Evolutionary conservation across 2,888 invertebrate genomes (phyloP).

Genomic region (Chymomyza procnemis): DNA sequence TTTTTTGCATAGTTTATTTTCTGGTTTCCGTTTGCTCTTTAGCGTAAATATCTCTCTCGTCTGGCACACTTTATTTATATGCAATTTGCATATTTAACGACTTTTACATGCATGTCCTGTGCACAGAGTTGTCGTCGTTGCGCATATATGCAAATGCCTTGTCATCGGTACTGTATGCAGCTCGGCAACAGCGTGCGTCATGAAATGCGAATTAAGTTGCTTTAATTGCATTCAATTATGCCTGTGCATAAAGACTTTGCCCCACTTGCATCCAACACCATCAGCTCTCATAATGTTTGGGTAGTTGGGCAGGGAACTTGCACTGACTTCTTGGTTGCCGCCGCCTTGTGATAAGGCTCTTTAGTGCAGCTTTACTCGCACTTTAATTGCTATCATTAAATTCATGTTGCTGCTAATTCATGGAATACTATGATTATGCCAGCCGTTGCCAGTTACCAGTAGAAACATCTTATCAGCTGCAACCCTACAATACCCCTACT

Average conservation of each 20-base stretch:
- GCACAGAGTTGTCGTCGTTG: constrained; percentile 20
- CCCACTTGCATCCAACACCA: constrained; percentile 72
- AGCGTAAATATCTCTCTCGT: constrained; percentile 3
- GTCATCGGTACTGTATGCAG: constrained; percentile 6
- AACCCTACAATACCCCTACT: constrained; percentile 1
- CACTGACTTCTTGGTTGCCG: constrained; percentile 14
- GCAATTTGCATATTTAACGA: constrained; percentile 75
- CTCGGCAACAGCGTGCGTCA: constrained; percentile 23
- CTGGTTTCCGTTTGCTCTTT: constrained; percentile 6
- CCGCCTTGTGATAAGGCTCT: constrained; percentile 60
- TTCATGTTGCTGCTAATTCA: constrained; percentile 44
- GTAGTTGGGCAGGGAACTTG: neutral
- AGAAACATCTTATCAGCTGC: constrained; percentile 7
- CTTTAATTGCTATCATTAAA: constrained; percentile 71
- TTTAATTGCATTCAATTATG: constrained; percentile 75
- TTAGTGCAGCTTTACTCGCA: constrained; percentile 55
- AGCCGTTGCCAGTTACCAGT: constrained; percentile 19
- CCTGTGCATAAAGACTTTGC: constrained; percentile 47
- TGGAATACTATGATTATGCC: constrained; percentile 19
- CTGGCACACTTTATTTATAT: constrained; percentile 60
- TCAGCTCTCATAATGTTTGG: constrained; percentile 10
- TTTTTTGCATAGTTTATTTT: constrained; percentile 11
- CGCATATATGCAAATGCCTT: constrained; percentile 62
- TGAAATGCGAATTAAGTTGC: constrained; percentile 69
- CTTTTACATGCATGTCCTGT: constrained; percentile 52